phyloP scores from a whole-genome alignment of 37 sponge, comb jelly and placozoan species.

The Spongia lamella region DNA sequence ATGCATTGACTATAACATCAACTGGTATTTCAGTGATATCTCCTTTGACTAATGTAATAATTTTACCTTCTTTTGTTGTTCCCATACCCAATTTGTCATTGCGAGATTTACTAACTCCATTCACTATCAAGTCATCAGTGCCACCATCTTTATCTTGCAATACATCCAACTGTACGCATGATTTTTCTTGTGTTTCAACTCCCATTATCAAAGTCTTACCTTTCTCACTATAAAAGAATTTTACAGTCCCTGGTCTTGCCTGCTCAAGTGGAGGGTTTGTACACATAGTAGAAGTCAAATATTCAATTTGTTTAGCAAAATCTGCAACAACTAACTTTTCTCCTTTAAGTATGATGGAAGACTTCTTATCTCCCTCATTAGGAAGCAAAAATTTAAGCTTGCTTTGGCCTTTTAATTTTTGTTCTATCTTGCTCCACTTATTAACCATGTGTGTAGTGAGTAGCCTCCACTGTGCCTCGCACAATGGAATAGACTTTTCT shows the following conservation, averaged over 20 bases:
- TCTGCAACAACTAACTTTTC: constrained; percentile 1
- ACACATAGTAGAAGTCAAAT: neutral
- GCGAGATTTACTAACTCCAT: neutral
- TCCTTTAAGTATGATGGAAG: constrained; percentile 3
- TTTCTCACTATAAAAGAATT: constrained; percentile 27
- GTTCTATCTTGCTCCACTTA: constrained; percentile 10
- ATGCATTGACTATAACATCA: constrained; percentile 81
- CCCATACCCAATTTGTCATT: constrained; percentile 12
- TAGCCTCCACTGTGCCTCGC: constrained; percentile 38
- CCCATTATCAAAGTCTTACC: constrained; percentile 19
- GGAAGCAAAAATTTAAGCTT: neutral
- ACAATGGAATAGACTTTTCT: neutral
- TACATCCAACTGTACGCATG: constrained; percentile 24
- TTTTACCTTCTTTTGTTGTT: constrained; percentile 7
- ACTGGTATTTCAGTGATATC: constrained; percentile 64
- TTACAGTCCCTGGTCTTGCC: constrained; percentile 24
- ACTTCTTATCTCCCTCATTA: neutral
- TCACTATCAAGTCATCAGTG: neutral
- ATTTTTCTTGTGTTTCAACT: constrained; percentile 15
- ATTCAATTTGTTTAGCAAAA: neutral
- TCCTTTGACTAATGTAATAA: constrained; percentile 35
- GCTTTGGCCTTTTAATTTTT: neutral
- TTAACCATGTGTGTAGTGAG: constrained; percentile 5
- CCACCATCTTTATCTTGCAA: neutral
- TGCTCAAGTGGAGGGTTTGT: neutral